These are phyloP conservation scores for Dasyurus viverrinus DNA, from an alignment of 2,113 vertebrate genomes.

Conservation along the genomic window DNA sequence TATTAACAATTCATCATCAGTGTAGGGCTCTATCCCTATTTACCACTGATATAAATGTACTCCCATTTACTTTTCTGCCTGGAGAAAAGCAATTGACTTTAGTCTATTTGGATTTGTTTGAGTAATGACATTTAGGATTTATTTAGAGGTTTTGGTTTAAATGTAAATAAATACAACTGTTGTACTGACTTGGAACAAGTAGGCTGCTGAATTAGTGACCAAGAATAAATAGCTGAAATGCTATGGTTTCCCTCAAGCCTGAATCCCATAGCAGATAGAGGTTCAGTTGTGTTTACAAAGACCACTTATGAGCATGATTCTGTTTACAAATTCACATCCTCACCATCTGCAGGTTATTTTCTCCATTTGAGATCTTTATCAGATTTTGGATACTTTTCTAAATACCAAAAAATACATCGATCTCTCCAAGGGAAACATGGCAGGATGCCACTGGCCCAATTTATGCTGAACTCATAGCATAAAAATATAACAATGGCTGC, in stretches of 20 bases:
- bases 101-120: constrained; percentile 32
- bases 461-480: neutral
- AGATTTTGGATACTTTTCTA: constrained; percentile 29
- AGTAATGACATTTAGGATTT: constrained; percentile 36
- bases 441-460: constrained; percentile 40
- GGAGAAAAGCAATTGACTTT: constrained; percentile 19
- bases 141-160: constrained; percentile 21
- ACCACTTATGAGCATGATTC: constrained; percentile 45
- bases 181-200: neutral
- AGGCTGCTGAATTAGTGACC: constrained; percentile 15
- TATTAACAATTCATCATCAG: neutral
- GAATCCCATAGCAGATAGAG: neutral
- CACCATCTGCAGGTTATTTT: constrained; percentile 53
- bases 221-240: neutral
- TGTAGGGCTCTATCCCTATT: neutral
- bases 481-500: neutral
- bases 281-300: constrained; percentile 57
- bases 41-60: neutral
- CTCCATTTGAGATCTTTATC: constrained; percentile 13
- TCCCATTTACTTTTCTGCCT: constrained; percentile 4
- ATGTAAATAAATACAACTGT: constrained; percentile 31
- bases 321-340: constrained; percentile 58
- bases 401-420: neutral
- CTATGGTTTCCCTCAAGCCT: neutral
- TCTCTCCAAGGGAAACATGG: constrained; percentile 58